Conservation (phyloP, 2,113 vertebrate species). For the Marcusenius ussheri region DNA sequence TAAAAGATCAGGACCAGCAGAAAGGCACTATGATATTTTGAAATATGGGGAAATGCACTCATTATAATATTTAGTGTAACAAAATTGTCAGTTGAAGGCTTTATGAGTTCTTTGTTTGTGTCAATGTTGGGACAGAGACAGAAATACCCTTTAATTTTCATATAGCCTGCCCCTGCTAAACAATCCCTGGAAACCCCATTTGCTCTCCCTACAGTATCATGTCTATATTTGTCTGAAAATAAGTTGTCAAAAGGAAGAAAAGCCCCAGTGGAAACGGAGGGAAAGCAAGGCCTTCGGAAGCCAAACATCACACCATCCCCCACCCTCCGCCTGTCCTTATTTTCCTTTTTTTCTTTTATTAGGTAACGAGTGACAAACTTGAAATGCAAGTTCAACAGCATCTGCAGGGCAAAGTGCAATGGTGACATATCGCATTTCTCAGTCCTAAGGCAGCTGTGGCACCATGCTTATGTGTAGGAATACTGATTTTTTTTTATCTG, state of each 20-base stretch:
- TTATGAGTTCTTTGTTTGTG: background rate
- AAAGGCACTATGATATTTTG: background rate
- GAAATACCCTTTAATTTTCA: background rate
- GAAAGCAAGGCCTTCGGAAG: background rate
- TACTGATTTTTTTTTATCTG: background rate
- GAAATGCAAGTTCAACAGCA: background rate
- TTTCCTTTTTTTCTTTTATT: background rate
- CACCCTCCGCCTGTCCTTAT: background rate
- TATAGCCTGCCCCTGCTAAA: background rate
- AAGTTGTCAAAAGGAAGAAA: background rate
- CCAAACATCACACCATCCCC: background rate
- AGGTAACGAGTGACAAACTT: background rate
- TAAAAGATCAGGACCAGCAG: background rate
- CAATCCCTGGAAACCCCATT: background rate
- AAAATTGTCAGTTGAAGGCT: background rate
- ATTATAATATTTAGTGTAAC: background rate
- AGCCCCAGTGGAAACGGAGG: background rate
- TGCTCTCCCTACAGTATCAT: background rate
- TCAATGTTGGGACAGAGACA: background rate
- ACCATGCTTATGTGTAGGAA: background rate
- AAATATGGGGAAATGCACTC: background rate
- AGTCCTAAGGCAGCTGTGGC: background rate
- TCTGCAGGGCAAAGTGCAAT: background rate
- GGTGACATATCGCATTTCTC: background rate
- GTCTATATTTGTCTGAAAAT: background rate